A percentile compares a stretch with the other conserved stretches of the same genome.
phyloP scores from a whole-genome alignment of 2,888 invertebrate species.

The Tachina fera region DNA sequence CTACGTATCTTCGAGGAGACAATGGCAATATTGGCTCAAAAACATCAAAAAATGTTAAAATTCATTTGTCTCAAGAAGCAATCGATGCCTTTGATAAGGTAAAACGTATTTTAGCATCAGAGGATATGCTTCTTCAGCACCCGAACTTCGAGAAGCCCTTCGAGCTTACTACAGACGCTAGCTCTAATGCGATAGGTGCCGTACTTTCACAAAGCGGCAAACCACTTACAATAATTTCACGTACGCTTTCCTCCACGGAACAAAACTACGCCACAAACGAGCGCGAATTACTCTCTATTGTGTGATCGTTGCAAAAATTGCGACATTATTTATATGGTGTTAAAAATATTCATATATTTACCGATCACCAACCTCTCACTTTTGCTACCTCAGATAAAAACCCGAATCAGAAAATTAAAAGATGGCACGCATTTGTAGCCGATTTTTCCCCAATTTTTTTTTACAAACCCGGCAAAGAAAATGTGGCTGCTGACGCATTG shows the following conservation, averaged over 20 bases:
- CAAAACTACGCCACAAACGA: conserved; percentile 40
- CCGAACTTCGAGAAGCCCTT: conserved; percentile 67
- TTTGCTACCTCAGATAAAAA: conserved; percentile 48
- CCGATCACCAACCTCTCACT: conserved; percentile 39
- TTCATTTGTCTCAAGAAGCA: conserved; percentile 25
- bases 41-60: conserved; percentile 34
- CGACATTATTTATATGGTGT: conserved; percentile 41
- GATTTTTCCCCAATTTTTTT: conserved; percentile 22
- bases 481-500: conserved; percentile 16
- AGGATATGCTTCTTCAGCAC: conserved; percentile 36
- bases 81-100: conserved; percentile 14
- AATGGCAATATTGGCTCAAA: conserved; percentile 53
- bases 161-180: conserved; percentile 63
- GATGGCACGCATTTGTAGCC: conserved; percentile 38
- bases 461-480: not conserved
- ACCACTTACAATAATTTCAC: not conserved
- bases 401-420: conserved; percentile 43
- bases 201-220: conserved; percentile 38
- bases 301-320: conserved; percentile 40
- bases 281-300: conserved; percentile 32
- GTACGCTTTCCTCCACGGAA: conserved; percentile 21
- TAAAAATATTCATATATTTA: conserved; percentile 37
- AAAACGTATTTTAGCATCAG: conserved; percentile 30
- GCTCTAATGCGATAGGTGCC: conserved; percentile 38
- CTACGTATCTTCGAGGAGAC: conserved; percentile 60